Base-by-base conservation (phyloP, 2,113 vertebrate species). In the Trochalopteron elliotii region DNA sequence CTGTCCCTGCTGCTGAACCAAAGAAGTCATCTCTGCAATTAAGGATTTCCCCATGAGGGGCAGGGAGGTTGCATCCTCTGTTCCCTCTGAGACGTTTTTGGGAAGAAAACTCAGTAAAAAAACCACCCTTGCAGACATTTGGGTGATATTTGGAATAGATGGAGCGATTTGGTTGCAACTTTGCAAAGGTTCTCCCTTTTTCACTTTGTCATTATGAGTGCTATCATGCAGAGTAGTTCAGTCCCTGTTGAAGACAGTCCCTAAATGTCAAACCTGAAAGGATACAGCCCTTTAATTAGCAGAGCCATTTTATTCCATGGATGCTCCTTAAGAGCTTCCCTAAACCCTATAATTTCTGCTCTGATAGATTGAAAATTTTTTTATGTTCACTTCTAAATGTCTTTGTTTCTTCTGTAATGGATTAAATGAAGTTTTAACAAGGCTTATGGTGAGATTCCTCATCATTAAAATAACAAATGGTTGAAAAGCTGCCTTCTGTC, bases 371-470 rank as follows among this genome's bases (percentile, higher is more conserved):
- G 94, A 95, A 95, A 95, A 96, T 90, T 95, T 95, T 97, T 96
- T 95, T 90, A 94, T 87, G 78, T 94, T 94, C 79, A 70, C 94
- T 89, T 91, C 89, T 97, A 97, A 98, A 97, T 97, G 97, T 98
- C 96, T 97, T 96, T 87, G 87, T 97, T 93, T 96, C 90, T 95
- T 97, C 97, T 96, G 96, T 96, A 96, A 96, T 95, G 84, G 94
- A 97, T 97, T 96, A 97, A 98, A 97, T 97, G 97, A 97, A 91
- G 87, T 97, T 98, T 98, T 98, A 98, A 98, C 96, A 98, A 97
- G 97, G 96, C 79, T 97, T 97, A 96, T 97, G 94, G 97, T 95
- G 85, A 92, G 93, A 97, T 97, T 98, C 91, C 63, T 98, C 96
- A 93, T 97, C 94, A 92, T 97, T 97, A 98, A 98, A 98, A 97